These are phyloP conservation scores for Pachyuromys duprasi DNA, from an alignment of 2,797 vertebrate genomes.

Conservation along the genomic window DNA sequence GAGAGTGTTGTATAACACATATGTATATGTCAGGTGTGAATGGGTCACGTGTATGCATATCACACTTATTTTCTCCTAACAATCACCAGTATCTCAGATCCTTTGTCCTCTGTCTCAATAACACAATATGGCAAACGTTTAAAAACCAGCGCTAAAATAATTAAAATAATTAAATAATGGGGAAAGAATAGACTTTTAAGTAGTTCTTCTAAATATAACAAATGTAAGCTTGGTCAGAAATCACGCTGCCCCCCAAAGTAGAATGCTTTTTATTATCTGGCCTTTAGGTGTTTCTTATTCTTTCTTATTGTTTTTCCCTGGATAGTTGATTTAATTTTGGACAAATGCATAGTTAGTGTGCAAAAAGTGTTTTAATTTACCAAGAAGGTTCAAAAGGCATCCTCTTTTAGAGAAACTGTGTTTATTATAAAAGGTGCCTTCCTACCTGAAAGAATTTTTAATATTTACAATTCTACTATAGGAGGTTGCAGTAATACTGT, in stretches of 20 bases:
- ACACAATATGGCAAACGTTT: background rate
- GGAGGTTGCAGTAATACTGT: background rate
- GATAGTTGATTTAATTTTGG: conserved; percentile 67
- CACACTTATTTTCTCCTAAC: background rate
- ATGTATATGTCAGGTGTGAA: background rate
- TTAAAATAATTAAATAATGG: background rate
- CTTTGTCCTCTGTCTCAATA: background rate
- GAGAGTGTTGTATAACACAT: background rate
- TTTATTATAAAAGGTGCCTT: conserved; percentile 33
- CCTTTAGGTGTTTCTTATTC: background rate
- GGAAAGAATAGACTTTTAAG: background rate
- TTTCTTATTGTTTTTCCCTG: background rate
- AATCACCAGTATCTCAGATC: background rate
- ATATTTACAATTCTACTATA: background rate
- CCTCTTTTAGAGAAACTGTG: conserved; percentile 48
- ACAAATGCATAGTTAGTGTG: conserved; percentile 58
- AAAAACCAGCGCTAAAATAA: background rate
- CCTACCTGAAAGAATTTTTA: conserved; percentile 54
- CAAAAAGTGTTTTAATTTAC: conserved; percentile 66
- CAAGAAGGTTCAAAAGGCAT: conserved; percentile 13
- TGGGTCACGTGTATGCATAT: background rate
- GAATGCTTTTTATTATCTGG: conserved; percentile 5
- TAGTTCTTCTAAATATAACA: background rate
- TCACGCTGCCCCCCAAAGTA: background rate
- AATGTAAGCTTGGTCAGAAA: background rate